phyloP scores from a whole-genome alignment of 64 coral and sea anemone species.

The Dendrophyllia cribrosa region DNA sequence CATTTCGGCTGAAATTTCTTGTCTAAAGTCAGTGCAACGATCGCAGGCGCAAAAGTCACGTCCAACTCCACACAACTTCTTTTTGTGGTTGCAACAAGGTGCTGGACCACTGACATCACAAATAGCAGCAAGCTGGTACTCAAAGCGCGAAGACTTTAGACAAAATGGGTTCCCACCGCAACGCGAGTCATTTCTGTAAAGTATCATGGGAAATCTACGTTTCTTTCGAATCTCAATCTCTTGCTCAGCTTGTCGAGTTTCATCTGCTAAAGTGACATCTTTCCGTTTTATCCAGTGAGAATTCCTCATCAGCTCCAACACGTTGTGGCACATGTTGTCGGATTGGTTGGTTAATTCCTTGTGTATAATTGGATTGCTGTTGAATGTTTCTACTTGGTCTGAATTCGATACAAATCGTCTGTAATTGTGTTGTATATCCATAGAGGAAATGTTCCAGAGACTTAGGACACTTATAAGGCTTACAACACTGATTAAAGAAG shows the following conservation, averaged over 20 bases:
- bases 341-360: background rate
- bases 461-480: background rate
- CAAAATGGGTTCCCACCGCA: constrained; percentile 52
- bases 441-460: background rate
- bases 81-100: constrained; percentile 60
- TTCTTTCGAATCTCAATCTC: constrained; percentile 65
- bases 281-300: constrained; percentile 3
- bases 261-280: background rate
- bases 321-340: background rate
- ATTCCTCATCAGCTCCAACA: background rate
- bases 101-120: constrained; percentile 34
- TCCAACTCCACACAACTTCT: constrained; percentile 30
- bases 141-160: constrained; percentile 28
- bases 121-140: constrained; percentile 35
- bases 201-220: constrained; percentile 4
- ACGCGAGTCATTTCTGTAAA: constrained; percentile 47
- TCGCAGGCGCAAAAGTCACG: constrained; percentile 42
- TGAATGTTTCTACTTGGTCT: background rate
- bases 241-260: background rate
- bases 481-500: background rate
- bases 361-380: background rate
- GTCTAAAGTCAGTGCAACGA: constrained; percentile 64
- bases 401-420: background rate
- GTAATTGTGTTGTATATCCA: background rate
- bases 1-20: constrained; percentile 65